phyloP scores from a whole-genome alignment of 37 sponge, comb jelly and placozoan species.

The Ephydatia muelleri region DNA sequence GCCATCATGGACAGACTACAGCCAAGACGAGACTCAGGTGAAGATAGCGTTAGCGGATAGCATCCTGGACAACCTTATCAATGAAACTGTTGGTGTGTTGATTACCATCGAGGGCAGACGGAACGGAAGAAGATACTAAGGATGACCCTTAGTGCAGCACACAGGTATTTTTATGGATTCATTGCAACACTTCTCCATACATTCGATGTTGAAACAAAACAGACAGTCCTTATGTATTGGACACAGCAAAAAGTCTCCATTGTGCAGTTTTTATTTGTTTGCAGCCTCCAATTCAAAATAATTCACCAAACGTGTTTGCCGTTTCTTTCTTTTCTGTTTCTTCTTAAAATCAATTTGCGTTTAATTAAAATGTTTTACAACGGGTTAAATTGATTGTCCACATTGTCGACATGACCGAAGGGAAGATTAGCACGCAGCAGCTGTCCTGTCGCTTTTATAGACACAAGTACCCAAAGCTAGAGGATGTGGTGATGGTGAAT shows the following conservation, averaged over 20 bases:
- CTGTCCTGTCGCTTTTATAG: conserved; percentile 74
- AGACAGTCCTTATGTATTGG: no score
- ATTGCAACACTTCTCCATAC: not conserved
- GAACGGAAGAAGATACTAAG: not conserved
- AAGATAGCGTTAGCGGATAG: conserved; percentile 74
- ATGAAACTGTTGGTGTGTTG: conserved; percentile 67
- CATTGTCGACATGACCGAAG: not conserved
- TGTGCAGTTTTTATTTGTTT: not conserved
- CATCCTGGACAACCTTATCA: conserved; percentile 67
- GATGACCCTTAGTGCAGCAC: not conserved
- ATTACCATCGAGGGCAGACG: conserved; percentile 11
- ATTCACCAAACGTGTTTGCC: no score
- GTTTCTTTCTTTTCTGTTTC: not conserved
- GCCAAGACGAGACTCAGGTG: conserved; percentile 67
- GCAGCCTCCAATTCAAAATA: not conserved
- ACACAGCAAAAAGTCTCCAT: not conserved
- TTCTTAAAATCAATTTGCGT: not conserved
- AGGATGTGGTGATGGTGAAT: conserved; percentile 99
- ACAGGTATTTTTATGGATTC: not conserved
- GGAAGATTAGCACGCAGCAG: not conserved
- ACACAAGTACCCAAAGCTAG: conserved; percentile 90
- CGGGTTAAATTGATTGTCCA: not conserved
- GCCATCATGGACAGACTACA: conserved; percentile 84
- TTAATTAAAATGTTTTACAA: not conserved
- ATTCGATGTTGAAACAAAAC: no score